These are phyloP conservation scores for Trissolcus basalis DNA, from an alignment of 1,140 invertebrate species.

Conservation along the genomic window DNA sequence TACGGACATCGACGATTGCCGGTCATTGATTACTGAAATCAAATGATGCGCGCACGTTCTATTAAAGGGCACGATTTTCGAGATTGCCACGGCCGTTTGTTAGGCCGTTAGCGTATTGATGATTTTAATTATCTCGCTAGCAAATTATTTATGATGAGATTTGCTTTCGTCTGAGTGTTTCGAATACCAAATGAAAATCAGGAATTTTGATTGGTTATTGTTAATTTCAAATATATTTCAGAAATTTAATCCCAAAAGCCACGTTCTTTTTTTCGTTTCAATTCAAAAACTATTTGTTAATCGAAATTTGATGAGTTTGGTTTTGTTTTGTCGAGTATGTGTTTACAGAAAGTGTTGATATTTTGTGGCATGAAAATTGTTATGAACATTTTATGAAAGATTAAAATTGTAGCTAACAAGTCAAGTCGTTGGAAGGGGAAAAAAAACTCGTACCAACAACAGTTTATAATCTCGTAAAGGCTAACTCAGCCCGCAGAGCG, in stretches of 20 bases:
- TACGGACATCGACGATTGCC: constrained; percentile 21
- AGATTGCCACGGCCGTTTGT: constrained; percentile 16
- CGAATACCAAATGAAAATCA: not conserved
- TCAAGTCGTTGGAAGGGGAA: no score
- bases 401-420: no score
- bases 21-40: constrained; percentile 35
- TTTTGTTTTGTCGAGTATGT: no score
- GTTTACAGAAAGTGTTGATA: no score
- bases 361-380: no score
- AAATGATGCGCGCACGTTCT: constrained; percentile 21
- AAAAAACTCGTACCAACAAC: constrained; percentile 5
- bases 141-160: constrained; percentile 35
- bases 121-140: constrained; percentile 29
- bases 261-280: no score
- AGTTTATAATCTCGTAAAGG: constrained; percentile 16
- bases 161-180: constrained; percentile 8
- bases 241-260: no score
- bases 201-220: not conserved
- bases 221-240: no score
- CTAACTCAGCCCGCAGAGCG: constrained; percentile 10
- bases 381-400: no score
- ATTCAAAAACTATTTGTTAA: no score
- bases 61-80: constrained; percentile 20
- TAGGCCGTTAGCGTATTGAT: constrained; percentile 20
- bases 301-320: no score